Evolutionary conservation across 2,797 vertebrate species (phyloP).

Genomic region (Gobionotothen gibberifrons): DNA sequence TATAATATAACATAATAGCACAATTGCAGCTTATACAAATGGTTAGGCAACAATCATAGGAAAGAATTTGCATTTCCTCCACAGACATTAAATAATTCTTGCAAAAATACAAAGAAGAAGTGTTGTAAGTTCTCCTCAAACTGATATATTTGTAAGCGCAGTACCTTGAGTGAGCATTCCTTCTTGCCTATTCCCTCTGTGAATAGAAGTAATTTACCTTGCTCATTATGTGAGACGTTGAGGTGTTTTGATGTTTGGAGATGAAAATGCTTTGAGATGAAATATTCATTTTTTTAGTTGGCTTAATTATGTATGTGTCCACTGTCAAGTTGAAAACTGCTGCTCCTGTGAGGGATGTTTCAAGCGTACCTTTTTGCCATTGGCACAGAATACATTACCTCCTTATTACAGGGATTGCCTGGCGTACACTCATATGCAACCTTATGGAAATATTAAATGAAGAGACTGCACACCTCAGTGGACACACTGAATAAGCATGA

Average conservation of each 20-base stretch:
- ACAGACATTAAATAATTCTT: slow-evolving; percentile 13
- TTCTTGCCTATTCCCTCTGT: slow-evolving; percentile 67
- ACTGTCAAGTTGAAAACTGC: slow-evolving; percentile 76
- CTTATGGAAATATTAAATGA: slow-evolving; percentile 84
- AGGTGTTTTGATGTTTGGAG: slow-evolving; percentile 82
- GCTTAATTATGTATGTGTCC: slow-evolving; percentile 82
- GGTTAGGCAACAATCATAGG: slow-evolving; percentile 33
- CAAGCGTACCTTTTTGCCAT: slow-evolving; percentile 77
- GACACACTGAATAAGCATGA: slow-evolving; percentile 78
- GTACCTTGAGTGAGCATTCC: slow-evolving; percentile 47
- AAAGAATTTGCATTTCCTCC: slow-evolving; percentile 29
- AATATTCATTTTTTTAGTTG: slow-evolving; percentile 78
- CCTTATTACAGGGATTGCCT: slow-evolving; percentile 69
- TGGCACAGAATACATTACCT: slow-evolving; percentile 79
- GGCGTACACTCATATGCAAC: slow-evolving; percentile 69
- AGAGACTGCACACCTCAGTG: slow-evolving; percentile 77
- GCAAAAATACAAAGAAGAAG: slow-evolving; percentile 27
- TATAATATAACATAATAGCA: slow-evolving; percentile 58
- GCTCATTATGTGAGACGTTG: slow-evolving; percentile 77
- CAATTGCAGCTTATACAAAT: slow-evolving; percentile 41
- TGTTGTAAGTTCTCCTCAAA: neutral
- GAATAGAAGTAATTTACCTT: slow-evolving; percentile 70
- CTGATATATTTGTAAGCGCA: slow-evolving; percentile 41
- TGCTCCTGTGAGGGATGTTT: slow-evolving; percentile 77
- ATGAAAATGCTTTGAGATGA: slow-evolving; percentile 77